Evolutionary conservation across 2,888 invertebrate genomes (phyloP).

Genomic region (Ormyrus labotus): DNA sequence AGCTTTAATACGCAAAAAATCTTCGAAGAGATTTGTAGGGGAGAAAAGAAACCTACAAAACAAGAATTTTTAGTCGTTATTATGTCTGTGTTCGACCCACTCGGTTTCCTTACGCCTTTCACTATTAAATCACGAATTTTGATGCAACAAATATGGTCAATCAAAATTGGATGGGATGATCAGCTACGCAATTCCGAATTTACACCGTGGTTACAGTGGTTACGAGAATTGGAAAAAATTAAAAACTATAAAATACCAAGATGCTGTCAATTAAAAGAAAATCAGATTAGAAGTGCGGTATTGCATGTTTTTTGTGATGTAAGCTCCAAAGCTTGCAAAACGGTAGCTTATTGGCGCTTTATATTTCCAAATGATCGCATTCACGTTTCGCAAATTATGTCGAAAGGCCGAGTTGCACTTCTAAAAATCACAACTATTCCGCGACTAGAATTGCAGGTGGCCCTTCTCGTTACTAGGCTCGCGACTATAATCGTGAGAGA

Average conservation of each 20-base stretch:
- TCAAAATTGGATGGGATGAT: slow-evolving; percentile 26
- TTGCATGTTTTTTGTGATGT: slow-evolving; percentile 20
- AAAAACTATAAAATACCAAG: neutral
- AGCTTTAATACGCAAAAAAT: slow-evolving; percentile 3
- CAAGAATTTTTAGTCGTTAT: slow-evolving; percentile 18
- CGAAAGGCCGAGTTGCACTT: slow-evolving; percentile 1
- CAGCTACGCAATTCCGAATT: neutral
- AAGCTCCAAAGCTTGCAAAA: slow-evolving; percentile 4
- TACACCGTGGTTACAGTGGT: slow-evolving; percentile 8
- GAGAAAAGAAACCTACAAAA: neutral
- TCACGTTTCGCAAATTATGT: slow-evolving; percentile 2
- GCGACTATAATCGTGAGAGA: neutral
- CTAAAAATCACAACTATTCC: neutral
- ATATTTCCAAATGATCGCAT: neutral
- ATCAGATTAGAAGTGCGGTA: neutral
- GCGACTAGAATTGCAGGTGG: slow-evolving; percentile 15
- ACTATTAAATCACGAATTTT: slow-evolving; percentile 18
- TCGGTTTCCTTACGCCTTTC: slow-evolving; percentile 12
- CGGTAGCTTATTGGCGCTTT: slow-evolving; percentile 21
- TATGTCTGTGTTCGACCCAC: slow-evolving; percentile 26
- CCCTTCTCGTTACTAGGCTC: neutral
- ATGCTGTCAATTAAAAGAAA: neutral
- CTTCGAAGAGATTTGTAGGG: neutral
- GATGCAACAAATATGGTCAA: slow-evolving; percentile 13
- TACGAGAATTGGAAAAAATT: neutral